Conservation (phyloP, 2,797 vertebrate genomes). For the Austrolebias charrua region DNA sequence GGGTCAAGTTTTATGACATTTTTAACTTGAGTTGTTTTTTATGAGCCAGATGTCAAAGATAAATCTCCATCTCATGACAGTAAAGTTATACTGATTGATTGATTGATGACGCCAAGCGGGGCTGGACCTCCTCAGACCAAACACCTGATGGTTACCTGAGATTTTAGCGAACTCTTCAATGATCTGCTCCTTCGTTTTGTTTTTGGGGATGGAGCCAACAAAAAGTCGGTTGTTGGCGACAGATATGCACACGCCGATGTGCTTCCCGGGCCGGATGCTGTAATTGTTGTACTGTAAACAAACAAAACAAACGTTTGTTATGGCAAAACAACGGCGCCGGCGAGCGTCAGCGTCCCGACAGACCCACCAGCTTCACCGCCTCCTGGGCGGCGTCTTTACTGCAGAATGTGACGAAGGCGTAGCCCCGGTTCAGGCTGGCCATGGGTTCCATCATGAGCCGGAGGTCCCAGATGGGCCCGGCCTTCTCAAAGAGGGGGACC, state of each 20-base stretch:
- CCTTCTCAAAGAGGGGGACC: slow-evolving; percentile 98
- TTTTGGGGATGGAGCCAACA: slow-evolving; percentile 99
- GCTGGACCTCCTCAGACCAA: too few relatives aligned
- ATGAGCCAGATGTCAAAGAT: too few relatives aligned
- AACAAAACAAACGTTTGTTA: too few relatives aligned
- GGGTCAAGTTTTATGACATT: too few relatives aligned
- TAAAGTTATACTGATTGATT: too few relatives aligned
- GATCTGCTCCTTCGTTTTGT: slow-evolving; percentile 99
- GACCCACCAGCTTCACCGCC: slow-evolving; percentile 95
- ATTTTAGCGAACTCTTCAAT: slow-evolving; percentile 99
- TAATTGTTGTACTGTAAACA: slow-evolving; percentile 93
- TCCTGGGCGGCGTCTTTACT: slow-evolving; percentile 98
- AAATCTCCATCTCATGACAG: too few relatives aligned
- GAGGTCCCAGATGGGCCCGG: slow-evolving; percentile 97
- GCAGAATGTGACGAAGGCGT: slow-evolving; percentile 99
- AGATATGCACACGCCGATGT: slow-evolving; percentile 99
- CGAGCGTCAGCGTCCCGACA: neutral
- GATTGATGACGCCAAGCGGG: neutral
- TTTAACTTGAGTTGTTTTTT: too few relatives aligned
- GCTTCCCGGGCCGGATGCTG: slow-evolving; percentile 98
- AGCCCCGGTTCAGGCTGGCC: slow-evolving; percentile 97
- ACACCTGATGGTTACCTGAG: slow-evolving; percentile 82
- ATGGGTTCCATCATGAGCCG: slow-evolving; percentile 99
- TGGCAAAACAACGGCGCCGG: too few relatives aligned
- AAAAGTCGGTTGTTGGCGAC: slow-evolving; percentile 99